Base-by-base conservation (phyloP, 2,113 vertebrate species). In the Glaucomys volans region DNA sequence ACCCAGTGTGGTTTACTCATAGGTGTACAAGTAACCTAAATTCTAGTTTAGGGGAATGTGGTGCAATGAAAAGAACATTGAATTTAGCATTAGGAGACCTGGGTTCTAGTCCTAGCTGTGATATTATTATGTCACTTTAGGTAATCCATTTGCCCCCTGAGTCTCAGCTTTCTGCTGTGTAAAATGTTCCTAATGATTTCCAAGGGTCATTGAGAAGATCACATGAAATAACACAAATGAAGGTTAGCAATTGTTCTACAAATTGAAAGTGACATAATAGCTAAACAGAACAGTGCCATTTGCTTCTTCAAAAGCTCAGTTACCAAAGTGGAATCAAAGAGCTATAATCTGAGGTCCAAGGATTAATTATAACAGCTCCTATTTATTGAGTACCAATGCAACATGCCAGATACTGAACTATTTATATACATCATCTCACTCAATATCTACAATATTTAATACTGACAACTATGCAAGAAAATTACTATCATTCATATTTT, bases 361-460 rank as follows among this genome's bases (percentile, higher is more conserved):
- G 35, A 91, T 91, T 91, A 59, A 30, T 87, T 26, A 54, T 87
- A 84, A 66, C 32, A 79, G 52, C 26, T 77, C 79, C 59, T 79
- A 93, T 57, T 96, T 54, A 89, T 44, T 88, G 87, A 94, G 47
- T 72, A 90, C 30, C 30, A n/a, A n/a, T 88, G 83, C 2, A 59
- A 28, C 20, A 62, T n/a, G 24, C 16, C 26, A 84, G 50, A n/a
- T 32, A 91, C 5, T 71, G 20, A 95, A 71, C 20, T 22, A 57
- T 59, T 76, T 97, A 91, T 77, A 80, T 81, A 84, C 16, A 93
- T 64, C 54, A 90, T 90, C 59, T 80, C 54, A 74, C 11, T 87
- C 79, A 67, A 83, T 85, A 91, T 75, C 95, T 88, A 77, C 24
- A 91, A 47, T 47, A 88, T 95, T 95, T 95, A 88, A 79, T 83